Conservation (phyloP, 2,888 invertebrate genomes). For the Pristionchus mayeri region DNA sequence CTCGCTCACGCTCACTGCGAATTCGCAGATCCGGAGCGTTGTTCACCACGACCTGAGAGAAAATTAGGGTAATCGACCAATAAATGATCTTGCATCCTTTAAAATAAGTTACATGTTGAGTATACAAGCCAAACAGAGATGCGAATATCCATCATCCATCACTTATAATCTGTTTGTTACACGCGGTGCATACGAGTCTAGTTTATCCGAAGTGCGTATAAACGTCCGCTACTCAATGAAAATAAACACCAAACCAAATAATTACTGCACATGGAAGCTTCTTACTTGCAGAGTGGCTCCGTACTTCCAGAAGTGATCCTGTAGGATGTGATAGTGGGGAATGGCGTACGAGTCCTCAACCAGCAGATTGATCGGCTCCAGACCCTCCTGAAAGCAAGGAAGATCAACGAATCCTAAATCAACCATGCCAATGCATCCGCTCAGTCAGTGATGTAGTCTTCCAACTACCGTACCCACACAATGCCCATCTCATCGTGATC, state of each 20-base stretch:
- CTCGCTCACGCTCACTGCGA: conserved; percentile 56
- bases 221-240: background rate
- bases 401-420: too few relatives aligned
- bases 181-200: background rate
- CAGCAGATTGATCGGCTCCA: conserved; percentile 75
- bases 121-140: too few relatives aligned
- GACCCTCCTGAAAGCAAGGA: too few relatives aligned
- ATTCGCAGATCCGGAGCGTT: conserved; percentile 66
- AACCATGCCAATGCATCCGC: too few relatives aligned
- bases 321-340: conserved; percentile 71
- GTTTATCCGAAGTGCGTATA: too few relatives aligned
- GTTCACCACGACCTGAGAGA: conserved; percentile 64
- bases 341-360: conserved; percentile 75
- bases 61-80: background rate
- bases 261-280: background rate
- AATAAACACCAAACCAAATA: background rate
- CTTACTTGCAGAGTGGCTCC: conserved; percentile 72
- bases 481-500: too few relatives aligned
- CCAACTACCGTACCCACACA: too few relatives aligned
- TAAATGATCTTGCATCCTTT: too few relatives aligned
- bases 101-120: too few relatives aligned
- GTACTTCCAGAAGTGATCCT: conserved; percentile 76
- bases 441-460: too few relatives aligned
- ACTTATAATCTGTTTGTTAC: background rate
- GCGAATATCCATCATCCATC: too few relatives aligned